Evolutionary conservation across 1,140 invertebrate genomes (phyloP), one percentile per base, ranked within the genome.

Genomic region (Harlomillsia oculata): DNA sequence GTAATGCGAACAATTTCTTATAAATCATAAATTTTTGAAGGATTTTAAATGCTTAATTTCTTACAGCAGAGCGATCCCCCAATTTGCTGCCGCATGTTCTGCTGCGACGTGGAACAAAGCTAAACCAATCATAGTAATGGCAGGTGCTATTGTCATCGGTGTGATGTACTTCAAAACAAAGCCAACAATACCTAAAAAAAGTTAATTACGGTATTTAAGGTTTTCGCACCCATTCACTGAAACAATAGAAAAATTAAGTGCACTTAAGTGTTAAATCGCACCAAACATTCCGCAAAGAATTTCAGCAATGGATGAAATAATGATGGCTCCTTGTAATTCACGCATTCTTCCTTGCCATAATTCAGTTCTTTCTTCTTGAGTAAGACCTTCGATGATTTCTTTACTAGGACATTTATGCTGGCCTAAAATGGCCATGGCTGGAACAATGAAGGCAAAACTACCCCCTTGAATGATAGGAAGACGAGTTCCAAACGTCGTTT

Each of bases 41-140:
- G 23, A 18, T 2, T 2, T 11, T 23, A 32, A 56, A 39, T 46
- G 32, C 2, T 56, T 20, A 18, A 50, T 1, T 25, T 50, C 74
- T 77, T 71, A 87, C 85, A 80, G 79, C 32, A 78, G 75, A 1
- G 86, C 80, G 53, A 90, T 85, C 5, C 82, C 82, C 87, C 87
- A 90, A 56, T 89, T 84, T 62, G 81, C 77, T 1, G 84, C 80
- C 0, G 85, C 83, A 2, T 84, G 81, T 5, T 78, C 75, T 0
- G 82, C 80, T 1, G 85, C 84, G 66, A 85, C 83, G 67, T 83
- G 78, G 69, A 89, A 89, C 1, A 90, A 70, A 1, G 84, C 84
- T 1, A 90, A 67, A 2, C 87, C 86, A 55, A 89, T 84, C 20
- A 89, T 68, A 0, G 84, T 80, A 2, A 89, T 84, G 0, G 85